Base-by-base conservation (phyloP, 2,797 vertebrate species). In the Poecilia gillii region DNA sequence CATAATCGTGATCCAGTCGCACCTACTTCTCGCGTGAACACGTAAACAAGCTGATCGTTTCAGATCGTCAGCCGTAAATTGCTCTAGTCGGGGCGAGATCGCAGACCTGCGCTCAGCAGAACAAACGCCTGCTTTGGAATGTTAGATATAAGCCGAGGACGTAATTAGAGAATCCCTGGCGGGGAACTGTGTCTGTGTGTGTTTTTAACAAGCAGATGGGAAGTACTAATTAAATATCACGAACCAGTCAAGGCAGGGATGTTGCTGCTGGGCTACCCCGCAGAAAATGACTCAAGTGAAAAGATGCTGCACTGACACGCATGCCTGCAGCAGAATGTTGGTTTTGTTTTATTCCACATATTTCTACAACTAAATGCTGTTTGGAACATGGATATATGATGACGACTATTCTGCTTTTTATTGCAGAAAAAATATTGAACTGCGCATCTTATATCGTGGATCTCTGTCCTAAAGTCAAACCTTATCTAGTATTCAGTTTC, bases 161-260 rank as follows among this genome's bases (percentile, higher is more conserved):
- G 2, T 77, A 76, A 82, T 78, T 66, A 74, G 31, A 66, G 47
- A 51, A 75, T 75, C 72, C 25, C 23, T 76, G 75, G 25, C 72
- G 79, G 39, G 41, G 41, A 46, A 47, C 20, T 39, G 45, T 76
- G 43, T 75, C 47, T 1, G n/a, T 76, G 76, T 46, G 8, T 33
- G 39, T 62, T 31, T 31, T 80, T 33, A 28, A 20, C 85, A 82
- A 68, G 71, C 43, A 78, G 81, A 66, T 1, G 55, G 1, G 0
- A 28, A 74, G 23, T 6, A 7, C 57, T 79, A 77, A 90, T 91
- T 81, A 90, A 59, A 73, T 36, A 45, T 39, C 72, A 72, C 36
- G 16, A 79, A 75, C 68, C 71, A 47, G 16, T 36, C 57, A 47
- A 1, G 5, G 53, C 62, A 28, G 81, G 2, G 18, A 55, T 18